These are phyloP conservation scores for Odontothrips loti DNA, from an alignment of 2,888 invertebrate genomes.

Conservation along the genomic window DNA sequence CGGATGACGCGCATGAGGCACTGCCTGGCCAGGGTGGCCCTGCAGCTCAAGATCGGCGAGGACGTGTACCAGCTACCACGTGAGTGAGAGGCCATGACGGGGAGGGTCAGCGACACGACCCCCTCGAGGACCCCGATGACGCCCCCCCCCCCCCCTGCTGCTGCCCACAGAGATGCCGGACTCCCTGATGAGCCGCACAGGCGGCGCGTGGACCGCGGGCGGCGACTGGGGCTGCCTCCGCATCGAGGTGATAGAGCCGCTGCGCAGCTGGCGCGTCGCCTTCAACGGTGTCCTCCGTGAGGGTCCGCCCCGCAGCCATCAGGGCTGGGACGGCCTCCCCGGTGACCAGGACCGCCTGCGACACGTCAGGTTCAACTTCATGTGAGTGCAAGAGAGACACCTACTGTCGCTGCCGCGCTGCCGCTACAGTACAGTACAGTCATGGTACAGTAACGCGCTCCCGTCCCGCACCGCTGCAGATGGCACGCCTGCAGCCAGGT, in stretches of 20 bases:
- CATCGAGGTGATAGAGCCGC: slow-evolving; percentile 47
- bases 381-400: slow-evolving; percentile 38
- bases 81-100: slow-evolving; percentile 37
- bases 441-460: neutral
- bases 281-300: slow-evolving; percentile 47
- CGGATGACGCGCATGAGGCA: slow-evolving; percentile 53
- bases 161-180: neutral
- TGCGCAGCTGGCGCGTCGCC: slow-evolving; percentile 48
- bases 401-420: too few relatives aligned
- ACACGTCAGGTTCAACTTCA: slow-evolving; percentile 41
- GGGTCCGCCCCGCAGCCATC: neutral
- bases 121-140: too few relatives aligned
- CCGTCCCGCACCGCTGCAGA: slow-evolving; percentile 33
- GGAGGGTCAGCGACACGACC: too few relatives aligned
- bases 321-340: slow-evolving; percentile 19
- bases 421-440: neutral
- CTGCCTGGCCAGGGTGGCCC: slow-evolving; percentile 54
- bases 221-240: slow-evolving; percentile 39
- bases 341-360: slow-evolving; percentile 35
- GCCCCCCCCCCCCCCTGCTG: neutral
- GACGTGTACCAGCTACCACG: slow-evolving; percentile 51
- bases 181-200: slow-evolving; percentile 1
- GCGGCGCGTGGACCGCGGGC: neutral
- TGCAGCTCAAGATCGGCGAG: slow-evolving; percentile 50
- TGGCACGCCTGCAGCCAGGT: slow-evolving; percentile 39